Evolutionary conservation across 2,113 vertebrate genomes (phyloP).

Genomic region (Podilymbus podiceps): DNA sequence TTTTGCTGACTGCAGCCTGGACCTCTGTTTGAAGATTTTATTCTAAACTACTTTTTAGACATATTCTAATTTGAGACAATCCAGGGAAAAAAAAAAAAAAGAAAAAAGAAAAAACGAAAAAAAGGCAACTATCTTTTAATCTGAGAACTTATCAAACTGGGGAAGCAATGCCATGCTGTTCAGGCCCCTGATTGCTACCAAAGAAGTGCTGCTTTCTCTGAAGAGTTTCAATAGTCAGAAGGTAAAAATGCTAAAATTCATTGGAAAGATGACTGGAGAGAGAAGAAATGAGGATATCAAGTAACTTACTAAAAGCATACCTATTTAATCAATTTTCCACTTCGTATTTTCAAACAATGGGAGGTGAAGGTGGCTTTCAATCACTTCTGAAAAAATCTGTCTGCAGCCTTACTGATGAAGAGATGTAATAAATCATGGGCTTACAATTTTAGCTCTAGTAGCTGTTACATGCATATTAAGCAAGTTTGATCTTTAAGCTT

Average conservation of each 20-base stretch:
- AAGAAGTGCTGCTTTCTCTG: background rate
- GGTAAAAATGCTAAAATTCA: background rate
- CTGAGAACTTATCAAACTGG: background rate
- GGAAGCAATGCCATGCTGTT: background rate
- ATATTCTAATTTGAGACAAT: constrained; percentile 15
- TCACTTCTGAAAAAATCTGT: background rate
- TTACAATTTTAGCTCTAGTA: background rate
- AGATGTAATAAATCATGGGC: background rate
- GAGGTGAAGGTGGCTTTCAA: background rate
- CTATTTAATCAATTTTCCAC: background rate
- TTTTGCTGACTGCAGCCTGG: constrained; percentile 43
- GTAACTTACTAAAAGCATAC: background rate
- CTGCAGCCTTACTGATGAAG: background rate
- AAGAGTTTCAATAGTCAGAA: background rate
- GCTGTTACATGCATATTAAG: background rate
- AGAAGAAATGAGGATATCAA: background rate
- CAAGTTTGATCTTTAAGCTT: background rate
- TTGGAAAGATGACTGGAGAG: background rate
- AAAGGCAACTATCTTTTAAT: background rate
- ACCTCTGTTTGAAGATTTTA: constrained; percentile 39
- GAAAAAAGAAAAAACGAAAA: background rate
- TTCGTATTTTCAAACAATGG: background rate
- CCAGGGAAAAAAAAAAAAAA: background rate
- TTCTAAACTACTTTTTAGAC: constrained; percentile 30
- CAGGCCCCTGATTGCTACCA: background rate